These are phyloP conservation scores for Vicugna pacos DNA, from an alignment of 2,113 vertebrate species.

Conservation along the genomic window DNA sequence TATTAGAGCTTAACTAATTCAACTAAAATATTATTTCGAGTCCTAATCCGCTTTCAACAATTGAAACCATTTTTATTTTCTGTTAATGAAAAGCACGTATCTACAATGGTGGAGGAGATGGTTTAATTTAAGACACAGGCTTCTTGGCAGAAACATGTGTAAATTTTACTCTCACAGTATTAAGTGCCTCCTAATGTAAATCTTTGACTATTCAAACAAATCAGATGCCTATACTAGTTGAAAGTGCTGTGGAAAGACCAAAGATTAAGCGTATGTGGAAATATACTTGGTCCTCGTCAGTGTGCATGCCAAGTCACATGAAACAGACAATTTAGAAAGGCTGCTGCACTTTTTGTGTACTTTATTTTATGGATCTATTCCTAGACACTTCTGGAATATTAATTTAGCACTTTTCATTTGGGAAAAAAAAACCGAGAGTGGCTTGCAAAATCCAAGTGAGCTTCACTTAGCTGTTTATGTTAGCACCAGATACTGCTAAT, in stretches of 20 bases:
- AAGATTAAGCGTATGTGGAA: constrained; percentile 70
- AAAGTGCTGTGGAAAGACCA: constrained; percentile 58
- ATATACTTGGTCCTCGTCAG: constrained; percentile 54
- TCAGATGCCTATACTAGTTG: background rate
- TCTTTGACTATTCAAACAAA: background rate
- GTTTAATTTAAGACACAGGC: background rate
- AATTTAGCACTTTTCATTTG: constrained; percentile 69
- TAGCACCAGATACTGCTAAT: constrained; percentile 65
- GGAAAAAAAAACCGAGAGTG: constrained; percentile 63
- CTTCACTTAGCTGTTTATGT: constrained; percentile 51
- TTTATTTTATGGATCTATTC: constrained; percentile 71
- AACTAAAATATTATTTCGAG: background rate
- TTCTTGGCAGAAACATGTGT: constrained; percentile 35
- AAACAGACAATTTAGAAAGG: constrained; percentile 42
- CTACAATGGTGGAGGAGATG: background rate
- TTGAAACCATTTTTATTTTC: constrained; percentile 28
- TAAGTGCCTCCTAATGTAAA: constrained; percentile 44
- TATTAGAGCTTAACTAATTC: background rate
- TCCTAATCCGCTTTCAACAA: background rate
- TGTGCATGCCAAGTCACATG: constrained; percentile 62
- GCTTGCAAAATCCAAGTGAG: constrained; percentile 52
- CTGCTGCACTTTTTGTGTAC: constrained; percentile 7
- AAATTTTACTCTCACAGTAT: constrained; percentile 56
- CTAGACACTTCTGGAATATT: constrained; percentile 73
- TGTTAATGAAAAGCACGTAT: constrained; percentile 10